Conservation (phyloP, 2,888 invertebrate species). For the Formica aserva region DNA sequence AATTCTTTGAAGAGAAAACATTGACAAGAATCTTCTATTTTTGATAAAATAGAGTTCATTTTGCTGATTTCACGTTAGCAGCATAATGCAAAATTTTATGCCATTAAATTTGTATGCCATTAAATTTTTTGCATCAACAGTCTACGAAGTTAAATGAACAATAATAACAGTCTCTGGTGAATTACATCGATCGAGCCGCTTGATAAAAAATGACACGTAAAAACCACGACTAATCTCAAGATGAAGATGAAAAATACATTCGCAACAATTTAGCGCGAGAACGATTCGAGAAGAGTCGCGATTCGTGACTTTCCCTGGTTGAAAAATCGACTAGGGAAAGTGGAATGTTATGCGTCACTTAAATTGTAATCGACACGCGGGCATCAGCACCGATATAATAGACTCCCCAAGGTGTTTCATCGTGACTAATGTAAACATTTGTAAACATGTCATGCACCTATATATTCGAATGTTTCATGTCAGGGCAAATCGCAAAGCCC, state of each 20-base stretch:
- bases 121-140: background rate
- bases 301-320: constrained; percentile 30
- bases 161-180: background rate
- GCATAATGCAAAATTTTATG: background rate
- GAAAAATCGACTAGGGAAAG: constrained; percentile 60
- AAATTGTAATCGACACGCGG: constrained; percentile 25
- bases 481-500: background rate
- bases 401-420: background rate
- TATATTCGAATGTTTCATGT: background rate
- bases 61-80: background rate
- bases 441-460: background rate
- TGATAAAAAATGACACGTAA: background rate
- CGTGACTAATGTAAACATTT: constrained; percentile 14
- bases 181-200: background rate
- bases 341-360: constrained; percentile 39
- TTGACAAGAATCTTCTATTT: background rate
- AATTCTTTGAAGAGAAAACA: background rate
- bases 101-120: constrained; percentile 8
- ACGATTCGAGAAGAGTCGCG: constrained; percentile 29
- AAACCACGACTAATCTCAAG: constrained; percentile 11
- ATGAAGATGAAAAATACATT: constrained; percentile 14
- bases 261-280: background rate
- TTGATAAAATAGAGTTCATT: background rate
- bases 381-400: constrained; percentile 10
- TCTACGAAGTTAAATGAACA: background rate